Evolutionary conservation across 1,140 invertebrate species (phyloP).

Genomic region (Stegodyphus mimosarum): DNA sequence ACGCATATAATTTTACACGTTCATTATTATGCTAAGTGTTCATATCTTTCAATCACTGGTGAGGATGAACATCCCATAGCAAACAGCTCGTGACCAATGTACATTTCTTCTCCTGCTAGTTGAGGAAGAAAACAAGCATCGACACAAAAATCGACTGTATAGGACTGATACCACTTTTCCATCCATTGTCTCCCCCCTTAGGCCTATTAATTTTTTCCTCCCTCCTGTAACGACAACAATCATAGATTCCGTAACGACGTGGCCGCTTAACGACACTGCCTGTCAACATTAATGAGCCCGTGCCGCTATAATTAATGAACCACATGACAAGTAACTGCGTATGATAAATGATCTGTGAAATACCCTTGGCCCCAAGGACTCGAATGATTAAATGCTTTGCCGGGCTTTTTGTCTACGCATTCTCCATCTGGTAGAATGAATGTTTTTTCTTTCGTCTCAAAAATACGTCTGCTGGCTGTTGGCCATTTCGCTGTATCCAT

Average conservation of each 20-base stretch:
- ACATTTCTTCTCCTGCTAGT: too few relatives aligned
- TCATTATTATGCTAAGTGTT: too few relatives aligned
- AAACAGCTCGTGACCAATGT: too few relatives aligned
- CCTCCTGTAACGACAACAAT: conserved; percentile 54
- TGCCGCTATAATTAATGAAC: conserved; percentile 56
- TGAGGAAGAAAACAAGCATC: too few relatives aligned
- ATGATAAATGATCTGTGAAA: conserved; percentile 58
- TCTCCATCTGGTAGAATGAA: neutral
- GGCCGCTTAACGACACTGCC: conserved; percentile 48
- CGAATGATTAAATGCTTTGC: conserved; percentile 46
- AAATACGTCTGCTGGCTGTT: too few relatives aligned
- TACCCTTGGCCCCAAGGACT: conserved; percentile 46
- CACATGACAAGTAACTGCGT: conserved; percentile 43
- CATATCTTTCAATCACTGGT: too few relatives aligned
- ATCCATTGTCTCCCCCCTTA: neutral
- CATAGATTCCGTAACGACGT: conserved; percentile 53
- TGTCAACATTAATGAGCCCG: conserved; percentile 57
- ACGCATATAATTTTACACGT: too few relatives aligned
- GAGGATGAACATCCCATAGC: too few relatives aligned
- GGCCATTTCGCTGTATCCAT: too few relatives aligned
- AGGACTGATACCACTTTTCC: conserved; percentile 29
- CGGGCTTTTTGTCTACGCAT: conserved; percentile 2
- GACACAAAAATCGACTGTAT: neutral
- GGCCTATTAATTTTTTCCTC: conserved; percentile 58
- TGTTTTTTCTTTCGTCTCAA: too few relatives aligned